Base-by-base conservation (phyloP, 1,140 invertebrate genomes). In the Conus ventricosus region DNA sequence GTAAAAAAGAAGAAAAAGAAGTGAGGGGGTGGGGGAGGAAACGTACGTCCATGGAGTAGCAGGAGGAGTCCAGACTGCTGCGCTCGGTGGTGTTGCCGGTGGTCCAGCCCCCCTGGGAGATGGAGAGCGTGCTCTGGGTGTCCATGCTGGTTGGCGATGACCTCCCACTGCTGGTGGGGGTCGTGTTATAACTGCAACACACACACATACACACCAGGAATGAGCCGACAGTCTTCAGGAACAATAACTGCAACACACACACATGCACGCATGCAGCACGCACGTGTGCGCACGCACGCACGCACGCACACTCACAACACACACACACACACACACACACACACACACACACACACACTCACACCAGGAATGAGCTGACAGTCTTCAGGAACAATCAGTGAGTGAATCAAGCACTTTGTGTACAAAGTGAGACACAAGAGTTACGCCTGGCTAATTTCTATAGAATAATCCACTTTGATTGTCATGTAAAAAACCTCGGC, bases 51-150 rank as follows among this genome's bases (percentile, higher is more conserved):
- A 91, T 88, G 25, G 90, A 91, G 78, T 91, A 93, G 71, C 63
- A 90, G 15, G 92, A 90, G 39, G 91, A 92, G 87, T 91, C 91
- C 5, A 91, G 88, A 84, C 91, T 91, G 88, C 92, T 93, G 76
- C 92, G 78, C 76, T 92, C 92, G 51, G 92, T 93, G 23, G 92
- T 92, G 87, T 92, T 90, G 15, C 92, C 92, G 4, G 90, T 91
- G 23, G 90, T 92, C 90, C 91, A 92, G 27, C 90, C 90, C 2
- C 89, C 85, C 17, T 90, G 89, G 11, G 89, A 90, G 17, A 87
- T 85, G 0, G 91, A 90, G 27, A 84, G 25, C 8, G 90, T 88
- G 85, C 90, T 91, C 82, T 92, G 90, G 25, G 91, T 90, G 75
- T 92, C 90, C 67, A 86, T 89, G 51, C 89, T 86, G 5, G 91